Percentiles rank a stretch among this genome's conserved stretches.
phyloP scores from a whole-genome alignment of 1,140 invertebrate species.

The Lordiphosa stackelbergi region DNA sequence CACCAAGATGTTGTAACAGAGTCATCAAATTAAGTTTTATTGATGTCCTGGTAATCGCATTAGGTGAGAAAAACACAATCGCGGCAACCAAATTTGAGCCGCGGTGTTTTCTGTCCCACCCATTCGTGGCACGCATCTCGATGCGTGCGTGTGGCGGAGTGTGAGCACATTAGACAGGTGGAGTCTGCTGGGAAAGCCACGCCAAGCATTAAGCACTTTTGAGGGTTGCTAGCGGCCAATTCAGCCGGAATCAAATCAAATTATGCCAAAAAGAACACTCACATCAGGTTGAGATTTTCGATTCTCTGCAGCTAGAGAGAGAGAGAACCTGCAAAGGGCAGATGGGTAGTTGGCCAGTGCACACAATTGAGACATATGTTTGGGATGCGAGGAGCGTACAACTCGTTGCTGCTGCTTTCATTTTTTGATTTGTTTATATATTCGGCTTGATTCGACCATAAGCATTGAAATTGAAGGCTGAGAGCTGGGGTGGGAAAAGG shows the following conservation, averaged over 20 bases:
- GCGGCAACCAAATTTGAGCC: neutral
- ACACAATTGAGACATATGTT: constrained; percentile 74
- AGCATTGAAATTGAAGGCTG: constrained; percentile 12
- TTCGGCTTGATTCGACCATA: constrained; percentile 20
- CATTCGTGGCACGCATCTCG: neutral
- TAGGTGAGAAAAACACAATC: constrained; percentile 18
- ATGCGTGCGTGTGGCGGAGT: neutral
- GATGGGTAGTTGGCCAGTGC: constrained; percentile 43
- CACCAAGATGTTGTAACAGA: constrained; percentile 3
- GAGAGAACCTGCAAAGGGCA: constrained; percentile 5
- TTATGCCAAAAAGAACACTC: constrained; percentile 45
- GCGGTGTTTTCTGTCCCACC: constrained; percentile 2
- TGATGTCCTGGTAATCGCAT: constrained; percentile 11
- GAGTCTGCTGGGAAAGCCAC: neutral
- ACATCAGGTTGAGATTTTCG: constrained; percentile 18
- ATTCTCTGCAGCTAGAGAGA: constrained; percentile 2
- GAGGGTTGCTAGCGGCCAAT: constrained; percentile 33
- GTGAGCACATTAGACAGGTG: constrained; percentile 10
- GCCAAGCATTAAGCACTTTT: neutral
- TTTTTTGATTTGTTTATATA: constrained; percentile 34
- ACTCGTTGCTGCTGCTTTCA: constrained; percentile 15
- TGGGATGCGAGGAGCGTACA: constrained; percentile 36
- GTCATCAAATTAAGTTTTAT: constrained; percentile 14
- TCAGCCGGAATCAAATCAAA: constrained; percentile 55
- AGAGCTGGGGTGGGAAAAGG: neutral